Base-by-base conservation (phyloP, 1,140 invertebrate species). In the Bombus difficillimus region DNA sequence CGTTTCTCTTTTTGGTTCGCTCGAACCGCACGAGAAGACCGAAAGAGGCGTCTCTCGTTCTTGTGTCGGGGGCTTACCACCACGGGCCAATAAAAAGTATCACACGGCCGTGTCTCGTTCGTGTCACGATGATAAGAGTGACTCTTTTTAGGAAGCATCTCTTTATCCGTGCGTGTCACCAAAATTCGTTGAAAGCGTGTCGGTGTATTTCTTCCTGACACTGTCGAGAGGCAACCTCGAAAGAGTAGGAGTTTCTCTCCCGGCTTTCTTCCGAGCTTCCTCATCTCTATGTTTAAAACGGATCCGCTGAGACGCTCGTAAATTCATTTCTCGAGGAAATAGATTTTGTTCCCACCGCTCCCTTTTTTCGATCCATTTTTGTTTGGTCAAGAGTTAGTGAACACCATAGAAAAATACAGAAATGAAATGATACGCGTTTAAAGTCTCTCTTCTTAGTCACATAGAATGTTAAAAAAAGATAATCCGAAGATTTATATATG, bases 21-120 rank as follows among this genome's bases (percentile, higher is more conserved):
- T 62, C 10, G 47, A 28, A 5, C 39, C 6, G 37, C 39, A 6
- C 69, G 69, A 47, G 57, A 57, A 69, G 53, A 43, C 47, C 25
- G 47, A 59, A 34, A 72, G 81, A 57, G 32, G 13, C 41, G 39
- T 59, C n/a, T 84, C 59, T 53, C 75, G 71, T 66, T 43, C 66
- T 84, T 22, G 15, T 53, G 78, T 43, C 39, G 34, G 81, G 43
- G 64, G 64, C 74, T 89, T 77, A 73, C 53, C 22, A 81, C 83
- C 76, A 76, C 72, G 22, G 79, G 34, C 57, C 85, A 89, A 86
- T 89, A 89, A 89, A 88, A 90, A 81, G 76, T 88, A 75, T 85
- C 83, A 87, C 86, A 80, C 78, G 68, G 39, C 37, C 57, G 83
- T 75, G 74, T 83, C 73, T 53, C 80, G 32, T 85, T 73, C 87